A percentile compares a stretch with the other conserved stretches of the same genome.
Evolutionary conservation across 2,888 invertebrate species (phyloP).

Genomic region (Gonocerus acuteangulatus): DNA sequence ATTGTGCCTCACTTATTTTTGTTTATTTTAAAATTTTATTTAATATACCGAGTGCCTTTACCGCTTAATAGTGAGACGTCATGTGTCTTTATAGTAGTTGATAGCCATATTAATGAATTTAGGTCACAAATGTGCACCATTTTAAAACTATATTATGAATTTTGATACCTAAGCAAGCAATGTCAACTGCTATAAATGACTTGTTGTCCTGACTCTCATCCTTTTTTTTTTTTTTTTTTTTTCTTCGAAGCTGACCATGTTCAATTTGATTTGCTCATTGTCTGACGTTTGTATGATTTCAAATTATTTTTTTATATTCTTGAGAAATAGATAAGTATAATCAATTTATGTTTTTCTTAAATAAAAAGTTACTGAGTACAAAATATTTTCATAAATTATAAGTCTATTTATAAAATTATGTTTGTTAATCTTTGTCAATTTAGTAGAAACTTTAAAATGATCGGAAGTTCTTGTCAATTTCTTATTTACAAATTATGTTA

Average conservation of each 20-base stretch:
- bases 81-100: slow-evolving; percentile 10
- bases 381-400: too few species aligned
- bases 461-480: too few species aligned
- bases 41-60: slow-evolving; percentile 17
- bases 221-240: neutral
- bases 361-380: too few species aligned
- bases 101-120: neutral
- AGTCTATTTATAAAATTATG: too few species aligned
- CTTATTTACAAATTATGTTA: too few species aligned
- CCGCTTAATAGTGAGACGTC: neutral
- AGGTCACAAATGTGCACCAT: neutral
- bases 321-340: too few species aligned
- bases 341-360: too few species aligned
- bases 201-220: neutral
- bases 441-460: too few species aligned
- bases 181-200: slow-evolving; percentile 19
- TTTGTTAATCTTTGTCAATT: too few species aligned
- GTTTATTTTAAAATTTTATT: slow-evolving; percentile 6
- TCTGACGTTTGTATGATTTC: too few species aligned
- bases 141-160: neutral
- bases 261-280: neutral
- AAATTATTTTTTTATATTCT: too few species aligned
- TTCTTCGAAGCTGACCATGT: neutral
- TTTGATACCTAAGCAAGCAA: neutral
- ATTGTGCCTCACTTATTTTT: neutral